phyloP scores from a whole-genome alignment of 2,113 vertebrate genomes.

The Lanius ludovicianus region DNA sequence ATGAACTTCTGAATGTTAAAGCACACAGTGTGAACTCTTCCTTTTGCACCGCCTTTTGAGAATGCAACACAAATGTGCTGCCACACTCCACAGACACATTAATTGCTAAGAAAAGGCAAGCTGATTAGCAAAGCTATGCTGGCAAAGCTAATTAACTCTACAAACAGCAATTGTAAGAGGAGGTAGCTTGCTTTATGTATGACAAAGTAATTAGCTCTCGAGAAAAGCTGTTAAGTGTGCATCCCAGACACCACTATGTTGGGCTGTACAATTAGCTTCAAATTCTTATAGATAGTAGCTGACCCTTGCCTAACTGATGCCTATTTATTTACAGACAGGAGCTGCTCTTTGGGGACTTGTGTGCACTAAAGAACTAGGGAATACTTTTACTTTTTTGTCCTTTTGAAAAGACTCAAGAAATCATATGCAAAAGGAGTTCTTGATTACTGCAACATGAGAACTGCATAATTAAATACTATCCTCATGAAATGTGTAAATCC shows the following conservation, averaged over 20 bases:
- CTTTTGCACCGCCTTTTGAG: not conserved
- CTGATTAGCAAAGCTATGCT: not conserved
- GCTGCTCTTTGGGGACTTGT: not conserved
- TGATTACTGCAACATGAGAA: not conserved
- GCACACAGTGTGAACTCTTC: not conserved
- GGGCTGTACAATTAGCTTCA: not conserved
- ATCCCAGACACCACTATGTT: not conserved
- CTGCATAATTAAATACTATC: not conserved
- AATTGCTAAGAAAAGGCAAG: not conserved
- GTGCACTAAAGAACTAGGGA: not conserved
- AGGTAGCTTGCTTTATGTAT: not conserved
- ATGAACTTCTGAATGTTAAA: not conserved
- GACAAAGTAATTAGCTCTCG: not conserved
- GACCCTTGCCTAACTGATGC: not conserved
- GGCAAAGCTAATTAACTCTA: not conserved
- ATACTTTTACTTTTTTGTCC: not conserved
- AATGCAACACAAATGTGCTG: not conserved
- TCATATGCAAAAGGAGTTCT: not conserved
- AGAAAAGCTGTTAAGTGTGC: not conserved
- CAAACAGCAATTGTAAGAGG: not conserved
- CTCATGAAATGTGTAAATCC: not conserved
- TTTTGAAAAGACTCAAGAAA: not conserved
- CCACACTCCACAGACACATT: not conserved
- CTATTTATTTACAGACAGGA: not conserved
- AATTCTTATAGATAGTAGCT: not conserved